Evolutionary conservation across 2,113 vertebrate genomes (phyloP).

Genomic region (Calyptomena viridis): DNA sequence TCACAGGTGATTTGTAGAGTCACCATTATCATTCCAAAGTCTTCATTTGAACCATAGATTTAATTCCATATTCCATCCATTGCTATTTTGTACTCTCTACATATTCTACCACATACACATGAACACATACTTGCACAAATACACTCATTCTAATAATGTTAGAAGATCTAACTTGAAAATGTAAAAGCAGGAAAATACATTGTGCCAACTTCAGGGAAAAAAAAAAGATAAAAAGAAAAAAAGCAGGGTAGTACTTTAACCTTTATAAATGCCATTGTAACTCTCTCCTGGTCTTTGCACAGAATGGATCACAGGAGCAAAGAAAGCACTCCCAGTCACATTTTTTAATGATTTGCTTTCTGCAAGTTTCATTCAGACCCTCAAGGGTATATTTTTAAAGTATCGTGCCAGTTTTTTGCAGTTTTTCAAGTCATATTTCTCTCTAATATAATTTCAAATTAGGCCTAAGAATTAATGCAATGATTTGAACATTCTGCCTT

Average conservation of each 20-base stretch:
- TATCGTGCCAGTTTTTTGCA: neutral
- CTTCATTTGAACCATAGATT: constrained; percentile 26
- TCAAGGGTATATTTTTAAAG: neutral
- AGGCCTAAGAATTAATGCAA: neutral
- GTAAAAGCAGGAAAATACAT: neutral
- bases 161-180: neutral
- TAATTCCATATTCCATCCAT: constrained; percentile 9
- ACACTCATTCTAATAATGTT: neutral
- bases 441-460: neutral
- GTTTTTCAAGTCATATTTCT: neutral
- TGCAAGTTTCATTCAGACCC: neutral
- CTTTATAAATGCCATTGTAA: neutral
- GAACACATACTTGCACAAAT: neutral
- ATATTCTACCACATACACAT: neutral
- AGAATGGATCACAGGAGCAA: neutral
- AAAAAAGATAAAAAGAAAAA: neutral
- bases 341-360: neutral
- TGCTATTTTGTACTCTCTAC: constrained; percentile 1
- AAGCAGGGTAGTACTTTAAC: neutral
- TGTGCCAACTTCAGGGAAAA: neutral
- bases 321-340: neutral
- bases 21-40: constrained; percentile 38
- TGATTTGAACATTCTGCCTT: neutral
- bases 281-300: neutral
- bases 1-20: constrained; percentile 49